Evolutionary conservation across 2,797 vertebrate genomes (phyloP), one percentile per base, ranked within the genome.

Genomic region (Distichodus sexfasciatus): DNA sequence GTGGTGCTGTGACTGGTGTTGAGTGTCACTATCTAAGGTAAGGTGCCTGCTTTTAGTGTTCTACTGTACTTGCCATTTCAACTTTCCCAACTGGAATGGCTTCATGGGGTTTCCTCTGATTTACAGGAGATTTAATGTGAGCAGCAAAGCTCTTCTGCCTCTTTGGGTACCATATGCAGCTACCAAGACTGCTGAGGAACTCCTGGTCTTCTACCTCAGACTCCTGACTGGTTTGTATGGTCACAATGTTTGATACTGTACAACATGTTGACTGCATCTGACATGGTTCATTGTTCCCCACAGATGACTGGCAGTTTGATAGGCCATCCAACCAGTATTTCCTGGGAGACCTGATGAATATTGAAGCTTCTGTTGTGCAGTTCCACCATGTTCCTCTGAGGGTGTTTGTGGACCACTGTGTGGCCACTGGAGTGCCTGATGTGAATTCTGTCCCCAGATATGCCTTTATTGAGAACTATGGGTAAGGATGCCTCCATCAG

Each of bases 1-100:
- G 4, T 38, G 19, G 36, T 3, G 80, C 76, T 57, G 76, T 72
- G 35, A 76, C 91, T 2, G 40, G 72, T 61, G 79, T 86, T 44
- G 81, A 90, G 69, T 91, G 88, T 71, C 81, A 87, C 77, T 91
- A 91, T 68, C 82, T 75, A 76, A 90, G 90, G 90, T 91, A 29
- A 31, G 8, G 2, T 15, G n/a, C 36, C 36, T 1, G 36, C 3
- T 2, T 40, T 12, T 40, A 14, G 3, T 12, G n/a, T n/a, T n/a
- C n/a, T n/a, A n/a, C 2, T 40, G 6, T 40, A 14, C 11, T 14
- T 40, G 6, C 36, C 36, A 14, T 12, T 12, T 10, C 11, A 14
- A 1, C 1, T 7, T 10, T 12, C 1, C 9, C 3, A 40, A 40
- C 36, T 40, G 10, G 9, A 14, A 40, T 9, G 1, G 11, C n/a